Base-by-base conservation (phyloP, 2,113 vertebrate genomes). In the Montifringilla adamsi region DNA sequence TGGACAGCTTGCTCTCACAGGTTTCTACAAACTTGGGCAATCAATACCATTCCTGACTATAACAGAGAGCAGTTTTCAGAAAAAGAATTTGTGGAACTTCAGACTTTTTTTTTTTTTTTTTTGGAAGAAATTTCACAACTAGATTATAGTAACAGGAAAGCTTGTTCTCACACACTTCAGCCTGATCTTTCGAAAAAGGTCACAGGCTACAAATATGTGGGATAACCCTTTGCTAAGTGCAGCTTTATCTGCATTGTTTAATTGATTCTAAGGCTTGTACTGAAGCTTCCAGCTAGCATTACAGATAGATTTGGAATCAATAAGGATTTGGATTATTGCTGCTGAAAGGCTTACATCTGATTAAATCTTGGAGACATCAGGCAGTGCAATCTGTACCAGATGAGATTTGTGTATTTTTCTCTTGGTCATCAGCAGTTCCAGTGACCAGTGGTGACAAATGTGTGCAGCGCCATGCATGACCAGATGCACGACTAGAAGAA, bases 261-360 rank as follows among this genome's bases (percentile, higher is more conserved):
- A 72, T 4, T 84, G 60, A 69, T 35, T 82, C 53, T 30, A 64
- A 72, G 49, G 60, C 44, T 87, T 9, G 33, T 13, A 76, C 5
- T 30, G 56, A 79, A 82, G 58, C 84, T 91, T 91, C 46, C 39
- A 72, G 49, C 33, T 83, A 93, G 62, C 31, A 58, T 41, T 84
- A 64, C 52, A 84, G 72, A 81, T 30, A 78, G 81, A 87, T 9
- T 83, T 50, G 49, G 75, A 73, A 89, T 83, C 89, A 78, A 35
- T 62, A 79, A 82, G 41, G 89, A 94, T 92, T 92, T 92, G 78
- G 77, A 89, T 93, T 96, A 90, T 55, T 68, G 41, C 62, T 83
- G 86, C 33, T 2, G 8, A 94, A 94, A 82, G 46, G 62, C 43
- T 93, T 92, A 72, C 26, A 77, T 53, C 44, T 76, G 87, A 93